Percentiles rank a stretch among this genome's conserved stretches.
phyloP scores from a whole-genome alignment of 2,888 invertebrate genomes.

The Ditylenchus weischeri region DNA sequence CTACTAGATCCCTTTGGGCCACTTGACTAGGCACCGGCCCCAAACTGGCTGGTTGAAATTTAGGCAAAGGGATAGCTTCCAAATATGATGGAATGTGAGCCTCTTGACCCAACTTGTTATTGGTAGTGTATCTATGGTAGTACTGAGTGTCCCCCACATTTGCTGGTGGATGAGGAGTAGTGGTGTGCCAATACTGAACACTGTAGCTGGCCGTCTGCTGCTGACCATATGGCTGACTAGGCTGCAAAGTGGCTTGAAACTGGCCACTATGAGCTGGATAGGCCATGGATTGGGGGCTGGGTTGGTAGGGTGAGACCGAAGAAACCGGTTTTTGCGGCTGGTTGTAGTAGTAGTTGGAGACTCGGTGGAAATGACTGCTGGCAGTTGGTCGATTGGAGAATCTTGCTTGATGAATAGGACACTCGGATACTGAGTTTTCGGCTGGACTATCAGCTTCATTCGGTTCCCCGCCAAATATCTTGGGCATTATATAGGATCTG shows the following conservation, averaged over 20 bases:
- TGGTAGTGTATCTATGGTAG: neutral
- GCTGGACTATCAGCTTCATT: too few relatives aligned
- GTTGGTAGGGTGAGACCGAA: neutral
- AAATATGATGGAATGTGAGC: neutral
- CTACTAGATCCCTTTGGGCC: neutral
- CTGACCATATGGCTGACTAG: too few relatives aligned
- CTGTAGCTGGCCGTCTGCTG: neutral
- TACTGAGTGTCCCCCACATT: neutral
- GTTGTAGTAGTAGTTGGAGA: slow-evolving; percentile 9
- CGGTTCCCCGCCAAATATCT: neutral
- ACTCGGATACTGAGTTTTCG: too few relatives aligned
- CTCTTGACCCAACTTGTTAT: neutral
- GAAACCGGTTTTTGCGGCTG: neutral
- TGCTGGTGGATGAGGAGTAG: neutral
- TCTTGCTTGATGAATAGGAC: too few relatives aligned
- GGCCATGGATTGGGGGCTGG: neutral
- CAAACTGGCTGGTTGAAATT: slow-evolving; percentile 5
- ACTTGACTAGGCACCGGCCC: neutral
- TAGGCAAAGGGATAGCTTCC: slow-evolving; percentile 8
- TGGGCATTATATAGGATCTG: neutral
- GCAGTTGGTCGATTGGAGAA: too few relatives aligned
- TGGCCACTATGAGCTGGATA: too few relatives aligned
- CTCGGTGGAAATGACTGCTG: neutral
- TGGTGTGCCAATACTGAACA: slow-evolving; percentile 2
- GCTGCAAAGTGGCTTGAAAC: too few relatives aligned